Percentiles rank a stretch among this genome's conserved stretches.
Evolutionary conservation across 2,888 invertebrate genomes (phyloP).

Genomic region (Hyposoter dolosus): DNA sequence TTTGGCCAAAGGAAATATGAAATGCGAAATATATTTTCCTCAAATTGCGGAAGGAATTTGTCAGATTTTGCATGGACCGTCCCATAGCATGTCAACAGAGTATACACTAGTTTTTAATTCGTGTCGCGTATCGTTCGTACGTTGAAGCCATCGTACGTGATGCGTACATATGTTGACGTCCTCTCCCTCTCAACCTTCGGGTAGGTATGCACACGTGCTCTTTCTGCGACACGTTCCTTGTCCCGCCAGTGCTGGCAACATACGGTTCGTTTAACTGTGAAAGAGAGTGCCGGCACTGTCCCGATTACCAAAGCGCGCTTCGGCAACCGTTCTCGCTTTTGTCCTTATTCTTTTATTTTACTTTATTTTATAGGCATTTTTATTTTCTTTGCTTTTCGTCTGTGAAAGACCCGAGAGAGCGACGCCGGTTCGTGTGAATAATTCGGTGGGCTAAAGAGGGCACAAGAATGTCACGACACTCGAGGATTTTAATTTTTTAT

Average conservation of each 20-base stretch:
- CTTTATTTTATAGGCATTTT: background rate
- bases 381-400: background rate
- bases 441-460: slow-evolving; percentile 21
- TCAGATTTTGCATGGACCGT: background rate
- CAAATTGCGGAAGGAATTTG: background rate
- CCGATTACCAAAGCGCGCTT: slow-evolving; percentile 46
- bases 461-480: background rate
- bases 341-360: background rate
- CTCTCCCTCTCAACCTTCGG: background rate
- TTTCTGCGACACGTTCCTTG: slow-evolving; percentile 27
- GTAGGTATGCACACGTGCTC: slow-evolving; percentile 33
- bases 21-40: no score
- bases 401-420: slow-evolving; percentile 11
- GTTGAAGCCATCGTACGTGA: slow-evolving; percentile 52
- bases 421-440: slow-evolving; percentile 47
- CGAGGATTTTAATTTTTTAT: slow-evolving; percentile 22
- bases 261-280: slow-evolving; percentile 49
- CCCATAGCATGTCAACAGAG: background rate
- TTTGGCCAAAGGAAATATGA: no score
- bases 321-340: background rate
- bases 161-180: slow-evolving; percentile 41
- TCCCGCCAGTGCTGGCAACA: slow-evolving; percentile 1
- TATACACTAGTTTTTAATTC: slow-evolving; percentile 48
- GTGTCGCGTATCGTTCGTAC: slow-evolving; percentile 49
- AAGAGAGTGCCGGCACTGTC: slow-evolving; percentile 31